These are phyloP conservation scores for Andrena cerasifolii DNA, from an alignment of 1,140 invertebrate genomes.

Conservation along the genomic window DNA sequence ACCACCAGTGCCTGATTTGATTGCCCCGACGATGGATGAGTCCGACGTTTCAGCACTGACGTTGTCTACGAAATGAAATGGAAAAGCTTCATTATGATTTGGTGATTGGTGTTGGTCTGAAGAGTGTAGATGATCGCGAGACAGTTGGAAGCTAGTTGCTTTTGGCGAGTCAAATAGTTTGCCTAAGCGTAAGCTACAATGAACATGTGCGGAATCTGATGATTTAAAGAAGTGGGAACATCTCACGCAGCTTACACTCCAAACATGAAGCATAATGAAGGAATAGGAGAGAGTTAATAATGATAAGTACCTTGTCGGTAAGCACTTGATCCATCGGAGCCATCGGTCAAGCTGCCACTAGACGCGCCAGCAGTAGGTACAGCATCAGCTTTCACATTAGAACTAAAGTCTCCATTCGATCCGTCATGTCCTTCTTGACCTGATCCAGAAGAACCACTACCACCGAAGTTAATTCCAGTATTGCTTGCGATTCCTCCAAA, in stretches of 20 bases:
- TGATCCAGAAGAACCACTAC: slow-evolving; percentile 8
- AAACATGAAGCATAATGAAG: too few species aligned
- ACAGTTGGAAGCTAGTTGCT: too few species aligned
- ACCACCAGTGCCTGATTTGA: slow-evolving; percentile 28
- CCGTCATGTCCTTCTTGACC: neutral
- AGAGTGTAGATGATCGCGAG: too few species aligned
- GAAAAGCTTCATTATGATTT: neutral
- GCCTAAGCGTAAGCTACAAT: too few species aligned
- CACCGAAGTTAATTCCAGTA: slow-evolving; percentile 10
- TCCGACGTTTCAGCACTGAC: slow-evolving; percentile 24
- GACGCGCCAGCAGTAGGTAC: slow-evolving; percentile 48
- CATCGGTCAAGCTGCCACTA: slow-evolving; percentile 23
- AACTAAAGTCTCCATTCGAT: slow-evolving; percentile 24
- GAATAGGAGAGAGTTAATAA: too few species aligned
- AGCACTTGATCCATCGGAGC: slow-evolving; percentile 6
- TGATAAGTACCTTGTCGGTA: slow-evolving; percentile 16
- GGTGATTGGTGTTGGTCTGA: neutral
- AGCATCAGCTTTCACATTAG: too few species aligned
- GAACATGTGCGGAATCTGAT: too few species aligned
- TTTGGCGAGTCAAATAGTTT: too few species aligned
- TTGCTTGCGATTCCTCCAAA: slow-evolving; percentile 17
- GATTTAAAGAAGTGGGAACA: too few species aligned
- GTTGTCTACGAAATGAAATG: slow-evolving; percentile 42
- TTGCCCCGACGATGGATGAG: slow-evolving; percentile 23
- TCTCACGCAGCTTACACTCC: too few species aligned